Base-by-base conservation (phyloP, 2,113 vertebrate species). In the Melanotaenia duboulayi region DNA sequence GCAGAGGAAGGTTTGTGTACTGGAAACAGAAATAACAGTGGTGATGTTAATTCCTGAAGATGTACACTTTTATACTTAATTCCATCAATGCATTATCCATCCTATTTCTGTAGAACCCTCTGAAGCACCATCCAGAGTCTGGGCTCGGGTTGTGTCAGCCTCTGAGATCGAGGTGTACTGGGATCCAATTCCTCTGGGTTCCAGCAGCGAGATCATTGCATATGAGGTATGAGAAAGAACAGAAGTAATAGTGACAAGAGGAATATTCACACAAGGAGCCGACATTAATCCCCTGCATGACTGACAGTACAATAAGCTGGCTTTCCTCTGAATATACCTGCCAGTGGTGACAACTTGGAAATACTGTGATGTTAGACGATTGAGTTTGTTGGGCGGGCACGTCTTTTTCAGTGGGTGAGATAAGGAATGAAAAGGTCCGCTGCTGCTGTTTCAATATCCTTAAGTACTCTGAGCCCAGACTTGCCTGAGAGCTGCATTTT, bases 131-230 rank as follows among this genome's bases (percentile, higher is more conserved):
- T 78, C 69, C 0, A 93, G 87, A 56, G 81, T 94, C 4, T 91
- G 92, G 5, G 92, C 93, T 0, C 91, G 91, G 11, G 94, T 91
- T 0, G 12, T 93, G 71, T 97, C 96, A 0, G 93, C 95, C 0
- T 93, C 94, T 0, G 95, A 95, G 74, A 91, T 96, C 32, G 93
- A 96, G 74, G 93, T 97, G 64, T 95, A 93, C 54, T 96, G 95
- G 96, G 92, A 95, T 63, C 91, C 95, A 23, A 79, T 96, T n/a
- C 84, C 91, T 0, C 89, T 90, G 71, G 93, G 88, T 62, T 87
- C 92, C 56, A 93, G 91, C 87, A 93, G 87, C 0, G 93, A 94
- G 77, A 94, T 97, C 61, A 87, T 95, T 28, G 95, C 96, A 82
- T 97, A 97, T 0, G 95, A 97, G 95, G 96, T 97, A 93, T 81